Evolutionary conservation across 2,888 invertebrate species (phyloP).

Genomic region (Bombylius major): DNA sequence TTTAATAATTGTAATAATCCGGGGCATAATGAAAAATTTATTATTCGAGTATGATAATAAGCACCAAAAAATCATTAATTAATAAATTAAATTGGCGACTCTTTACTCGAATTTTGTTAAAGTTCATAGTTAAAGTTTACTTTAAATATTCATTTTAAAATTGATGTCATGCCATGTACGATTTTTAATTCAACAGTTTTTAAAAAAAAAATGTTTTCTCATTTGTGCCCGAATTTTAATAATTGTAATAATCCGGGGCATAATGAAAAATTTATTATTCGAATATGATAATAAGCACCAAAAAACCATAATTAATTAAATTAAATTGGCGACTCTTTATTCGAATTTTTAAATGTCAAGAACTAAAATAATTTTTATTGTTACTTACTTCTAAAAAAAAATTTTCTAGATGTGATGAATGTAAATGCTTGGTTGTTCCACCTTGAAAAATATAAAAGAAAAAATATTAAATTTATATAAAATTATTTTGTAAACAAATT

Average conservation of each 20-base stretch:
- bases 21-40: conserved; percentile 2
- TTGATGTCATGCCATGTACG: too few species aligned
- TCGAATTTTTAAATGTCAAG: too few species aligned
- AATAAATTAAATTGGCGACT: too few species aligned
- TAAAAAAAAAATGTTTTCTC: not conserved
- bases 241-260: not conserved
- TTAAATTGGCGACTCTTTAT: too few species aligned
- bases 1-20: not conserved
- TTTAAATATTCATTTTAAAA: not conserved
- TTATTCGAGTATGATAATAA: not conserved
- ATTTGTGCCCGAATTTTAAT: conserved; percentile 1
- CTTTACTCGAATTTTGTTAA: not conserved
- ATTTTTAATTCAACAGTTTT: too few species aligned
- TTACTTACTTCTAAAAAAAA: too few species aligned
- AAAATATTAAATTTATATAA: too few species aligned
- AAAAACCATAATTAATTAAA: not conserved
- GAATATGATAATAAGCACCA: not conserved
- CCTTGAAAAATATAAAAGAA: too few species aligned
- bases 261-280: conserved; percentile 1
- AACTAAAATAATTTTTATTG: too few species aligned
- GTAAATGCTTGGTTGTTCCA: too few species aligned
- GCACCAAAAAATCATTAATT: not conserved
- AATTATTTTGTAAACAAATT: too few species aligned
- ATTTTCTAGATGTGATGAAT: too few species aligned
- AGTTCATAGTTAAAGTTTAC: not conserved